These are phyloP conservation scores for Chironomus striatipennis DNA, from an alignment of 1,140 invertebrate species.

Conservation along the genomic window DNA sequence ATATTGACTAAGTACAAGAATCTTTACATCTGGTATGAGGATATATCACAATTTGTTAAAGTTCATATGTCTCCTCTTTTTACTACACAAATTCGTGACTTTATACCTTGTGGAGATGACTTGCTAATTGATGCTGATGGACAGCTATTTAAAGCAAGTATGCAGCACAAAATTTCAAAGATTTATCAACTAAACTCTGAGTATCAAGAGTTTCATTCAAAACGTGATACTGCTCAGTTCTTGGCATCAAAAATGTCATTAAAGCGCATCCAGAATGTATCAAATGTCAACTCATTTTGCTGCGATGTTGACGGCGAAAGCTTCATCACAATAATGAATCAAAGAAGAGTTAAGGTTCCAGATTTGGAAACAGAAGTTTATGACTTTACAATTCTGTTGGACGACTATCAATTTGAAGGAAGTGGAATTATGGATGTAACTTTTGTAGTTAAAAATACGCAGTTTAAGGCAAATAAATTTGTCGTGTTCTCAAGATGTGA, in stretches of 20 bases:
- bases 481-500: slow-evolving; percentile 52
- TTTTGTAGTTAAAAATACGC: slow-evolving; percentile 45
- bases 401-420: slow-evolving; percentile 42
- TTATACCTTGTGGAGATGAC: not conserved
- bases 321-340: not conserved
- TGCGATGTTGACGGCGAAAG: not conserved
- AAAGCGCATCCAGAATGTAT: not conserved
- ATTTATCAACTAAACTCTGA: not conserved
- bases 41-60: slow-evolving; percentile 37
- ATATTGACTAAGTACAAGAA: slow-evolving; percentile 37
- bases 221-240: not conserved
- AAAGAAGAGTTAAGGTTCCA: not conserved
- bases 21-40: slow-evolving; percentile 38
- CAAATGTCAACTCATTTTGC: not conserved
- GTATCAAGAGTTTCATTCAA: slow-evolving; percentile 15
- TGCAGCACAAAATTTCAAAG: slow-evolving; percentile 8
- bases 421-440: slow-evolving; percentile 55
- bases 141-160: not conserved
- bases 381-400: slow-evolving; percentile 34
- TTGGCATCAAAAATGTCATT: not conserved
- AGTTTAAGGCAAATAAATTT: slow-evolving; percentile 53
- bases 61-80: slow-evolving; percentile 29
- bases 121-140: not conserved
- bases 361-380: slow-evolving; percentile 37
- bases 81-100: not conserved